Conservation (phyloP, 2,888 invertebrate species). For the Drosophila quinaria region DNA sequence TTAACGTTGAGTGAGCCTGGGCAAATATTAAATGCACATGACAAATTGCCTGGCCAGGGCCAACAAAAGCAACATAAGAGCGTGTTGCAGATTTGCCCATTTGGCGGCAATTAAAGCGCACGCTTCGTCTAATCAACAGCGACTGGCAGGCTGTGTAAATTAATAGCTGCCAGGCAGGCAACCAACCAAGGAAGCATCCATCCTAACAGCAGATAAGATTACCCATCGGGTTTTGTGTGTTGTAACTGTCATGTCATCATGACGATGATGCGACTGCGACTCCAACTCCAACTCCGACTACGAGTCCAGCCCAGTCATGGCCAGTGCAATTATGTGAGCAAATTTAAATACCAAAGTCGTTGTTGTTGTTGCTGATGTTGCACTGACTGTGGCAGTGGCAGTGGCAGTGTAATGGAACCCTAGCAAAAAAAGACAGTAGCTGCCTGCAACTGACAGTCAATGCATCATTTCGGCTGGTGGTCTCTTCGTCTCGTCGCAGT, state of each 20-base stretch:
- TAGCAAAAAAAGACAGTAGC: conserved; percentile 59
- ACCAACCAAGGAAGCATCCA: conserved; percentile 16
- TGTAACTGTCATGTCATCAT: conserved; percentile 82
- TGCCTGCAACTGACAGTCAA: conserved; percentile 73
- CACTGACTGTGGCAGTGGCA: not conserved
- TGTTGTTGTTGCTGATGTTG: conserved; percentile 12
- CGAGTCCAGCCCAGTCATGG: conserved; percentile 55
- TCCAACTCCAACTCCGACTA: conserved; percentile 2
- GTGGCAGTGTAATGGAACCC: conserved; percentile 52
- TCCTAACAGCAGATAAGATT: conserved; percentile 59
- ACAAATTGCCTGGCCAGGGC: conserved; percentile 70
- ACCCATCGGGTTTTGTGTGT: conserved; percentile 66
- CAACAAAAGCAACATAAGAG: conserved; percentile 33
- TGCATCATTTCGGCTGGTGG: conserved; percentile 79
- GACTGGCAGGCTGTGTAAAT: conserved; percentile 80
- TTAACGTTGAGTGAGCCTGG: conserved; percentile 43
- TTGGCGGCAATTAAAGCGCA: conserved; percentile 80
- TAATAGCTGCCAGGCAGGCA: conserved; percentile 80
- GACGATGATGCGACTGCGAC: conserved; percentile 71
- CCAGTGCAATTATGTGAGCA: conserved; percentile 78
- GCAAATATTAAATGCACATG: conserved; percentile 77
- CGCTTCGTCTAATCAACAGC: conserved; percentile 81
- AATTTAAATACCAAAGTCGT: conserved; percentile 79
- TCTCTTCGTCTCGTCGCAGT: conserved; percentile 30
- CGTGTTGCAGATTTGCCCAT: conserved; percentile 79